Base-by-base conservation (phyloP, 1,140 invertebrate species). In the Euura lappo region DNA sequence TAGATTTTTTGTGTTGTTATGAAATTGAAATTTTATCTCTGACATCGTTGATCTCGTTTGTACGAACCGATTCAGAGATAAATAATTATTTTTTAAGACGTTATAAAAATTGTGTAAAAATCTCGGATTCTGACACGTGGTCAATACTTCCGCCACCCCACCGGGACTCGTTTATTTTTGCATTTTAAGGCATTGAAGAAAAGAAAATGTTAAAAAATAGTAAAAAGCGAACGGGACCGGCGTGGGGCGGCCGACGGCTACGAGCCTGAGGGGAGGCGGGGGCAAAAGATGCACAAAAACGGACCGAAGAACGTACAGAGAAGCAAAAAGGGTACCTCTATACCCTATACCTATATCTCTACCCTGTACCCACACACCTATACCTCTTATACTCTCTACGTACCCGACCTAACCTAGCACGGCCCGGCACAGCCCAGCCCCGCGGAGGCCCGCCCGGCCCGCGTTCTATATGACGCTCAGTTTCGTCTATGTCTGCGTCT, bases 111-210 rank as follows among this genome's bases (percentile, higher is more conserved):
- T 84, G 68, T 76, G 11, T 11, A 51, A 79, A 83, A 83, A 84
- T 80, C 78, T 28, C 1, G 47, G 42, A 0, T 44, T 6, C 44
- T 43, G 70, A 69, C 47, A 67, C n/a, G 44, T 60, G 76, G 84
- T 80, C 84, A 84, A 76, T 85, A 84, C 75, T 69, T 70, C 81
- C 42, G 64, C 78, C 70, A 73, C 7, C 76, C 72, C 71, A 65
- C 74, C 72, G 72, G 81, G 81, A 79, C 81, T 84, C 84, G 84
- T 85, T 85, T 85, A 85, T 85, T 85, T 85, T 85, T 85, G 84
- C 83, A 85, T 85, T 85, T 85, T 85, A 85, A 85, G 83, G 83
- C 82, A 85, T 85, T 79, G 84, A 83, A 85, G 84, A 84, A 85
- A 85, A 85, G 84, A 85, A 85, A 85, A 85, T 84, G 84, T 85